Evolutionary conservation across 2,797 vertebrate genomes (phyloP).

Genomic region (Microctenopoma steveboyesi): DNA sequence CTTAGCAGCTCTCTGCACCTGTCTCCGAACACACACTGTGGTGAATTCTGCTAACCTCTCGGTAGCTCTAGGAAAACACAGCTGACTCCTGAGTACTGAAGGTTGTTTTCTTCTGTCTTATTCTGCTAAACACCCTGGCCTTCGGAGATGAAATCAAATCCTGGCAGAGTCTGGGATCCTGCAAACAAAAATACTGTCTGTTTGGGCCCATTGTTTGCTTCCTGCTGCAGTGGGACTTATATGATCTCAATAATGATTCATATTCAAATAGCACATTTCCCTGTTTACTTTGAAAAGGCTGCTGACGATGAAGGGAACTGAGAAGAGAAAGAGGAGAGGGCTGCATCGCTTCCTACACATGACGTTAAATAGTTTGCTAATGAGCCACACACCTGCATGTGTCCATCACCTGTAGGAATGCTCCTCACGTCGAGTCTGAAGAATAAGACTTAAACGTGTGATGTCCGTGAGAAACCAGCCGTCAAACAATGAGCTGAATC

Average conservation of each 20-base stretch:
- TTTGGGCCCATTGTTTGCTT: constrained; percentile 39
- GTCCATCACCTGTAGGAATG: too few species aligned
- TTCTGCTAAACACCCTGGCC: constrained; percentile 30
- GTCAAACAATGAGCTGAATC: too few species aligned
- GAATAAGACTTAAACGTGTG: too few species aligned
- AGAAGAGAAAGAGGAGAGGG: background rate
- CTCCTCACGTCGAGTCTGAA: too few species aligned
- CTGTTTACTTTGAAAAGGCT: background rate
- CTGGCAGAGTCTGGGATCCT: constrained; percentile 13
- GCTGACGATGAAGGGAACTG: background rate
- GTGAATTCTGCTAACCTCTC: constrained; percentile 31
- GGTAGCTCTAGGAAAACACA: constrained; percentile 30
- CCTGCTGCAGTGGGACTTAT: constrained; percentile 23
- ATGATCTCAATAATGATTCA: constrained; percentile 18
- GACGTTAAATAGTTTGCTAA: background rate
- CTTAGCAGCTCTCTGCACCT: constrained; percentile 34
- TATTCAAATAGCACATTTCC: constrained; percentile 25
- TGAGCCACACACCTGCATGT: background rate
- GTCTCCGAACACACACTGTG: constrained; percentile 28
- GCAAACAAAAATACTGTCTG: constrained; percentile 26
- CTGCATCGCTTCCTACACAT: background rate
- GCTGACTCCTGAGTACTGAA: constrained; percentile 11
- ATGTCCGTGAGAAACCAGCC: too few species aligned
- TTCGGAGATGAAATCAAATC: constrained; percentile 20
- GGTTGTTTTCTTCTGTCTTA: constrained; percentile 35